Evolutionary conservation across 2,113 vertebrate species (phyloP), one percentile per base, ranked within the genome.

Genomic region (Takifugu flavidus): DNA sequence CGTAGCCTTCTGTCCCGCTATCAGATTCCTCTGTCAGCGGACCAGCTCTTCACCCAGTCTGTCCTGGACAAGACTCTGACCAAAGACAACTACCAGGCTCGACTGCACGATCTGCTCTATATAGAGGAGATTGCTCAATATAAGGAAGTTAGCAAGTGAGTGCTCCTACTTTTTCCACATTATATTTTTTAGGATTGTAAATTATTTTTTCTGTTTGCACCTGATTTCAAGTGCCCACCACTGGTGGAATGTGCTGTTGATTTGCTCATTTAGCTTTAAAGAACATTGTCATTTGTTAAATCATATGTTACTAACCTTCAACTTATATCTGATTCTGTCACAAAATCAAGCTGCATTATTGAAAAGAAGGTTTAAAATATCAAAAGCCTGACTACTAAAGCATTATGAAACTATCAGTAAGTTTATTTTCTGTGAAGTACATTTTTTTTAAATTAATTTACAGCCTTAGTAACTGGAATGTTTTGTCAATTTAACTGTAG

Each of bases 91-190:
- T 99, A 99, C 82, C 95, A 96, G 90, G 92, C 96, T 56, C 93
- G 97, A 56, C 88, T 99, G 61, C 97, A 99, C 0, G 96, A 98
- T 86, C 92, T 98, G 87, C 96, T 99, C 67, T 99, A 98, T 71
- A 99, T 99, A 39, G 97, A 99, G 82, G 97, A 99, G 88, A 98
- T 99, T 82, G 97, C 96, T 56, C 97, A 99, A 82, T 99, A 98
- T 77, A 99, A 98, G 87, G 97, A 99, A 96, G 95, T 98, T 71
- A 98, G 97, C 96, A 98, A 98, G 97, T 99, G 89, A 96, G 97
- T 88, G 49, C 26, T 25, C 11, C 6, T 15, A 14, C 5, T 53
- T 53, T 47, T 14, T 20, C 20, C 15, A 15, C 1, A 14, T 13
- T 47, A 6, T n/a, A n/a, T 3, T n/a, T 13, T 5, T n/a, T 13